Base-by-base conservation (phyloP, 2,888 invertebrate species). In the Polyploca ridens region DNA sequence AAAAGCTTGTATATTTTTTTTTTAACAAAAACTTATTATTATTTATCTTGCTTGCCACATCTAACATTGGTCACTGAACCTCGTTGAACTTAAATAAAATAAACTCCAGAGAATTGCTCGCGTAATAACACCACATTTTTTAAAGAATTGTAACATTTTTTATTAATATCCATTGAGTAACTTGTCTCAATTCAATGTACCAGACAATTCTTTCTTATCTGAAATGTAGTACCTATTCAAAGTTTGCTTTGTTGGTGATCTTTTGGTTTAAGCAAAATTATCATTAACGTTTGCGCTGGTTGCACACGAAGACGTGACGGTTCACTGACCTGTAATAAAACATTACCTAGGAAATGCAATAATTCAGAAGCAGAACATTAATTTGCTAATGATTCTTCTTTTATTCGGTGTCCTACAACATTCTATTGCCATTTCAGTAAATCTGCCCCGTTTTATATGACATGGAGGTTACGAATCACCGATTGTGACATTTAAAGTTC, bases 401-500 rank as follows among this genome's bases (percentile, higher is more conserved):
- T 19, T n/a, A 19, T 54, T 54, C 7, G 54, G 19, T 54, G 16
- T n/a, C 10, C 16, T 54, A 10, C 16, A 19, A 54, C 19, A 19
- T n/a, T 19, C 16, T 13, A 41, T 49, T 63, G 58, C 54, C 19
- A 57, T 58, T 13, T 35, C 61, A 58, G 61, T 38, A 44, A 33
- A 49, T 49, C 62, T n/a, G 33, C 33, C 61, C 63, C 19, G 19
- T 64, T 62, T 59, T 66, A 66, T 66, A 66, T 58, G 64, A 46
- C 64, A 62, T 58, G 41, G 59, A 27, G 68, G 70, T 68, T 76
- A 85, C 78, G 82, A 81, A 77, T 83, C 84, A 82, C 75, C 75
- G 77, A 84, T 76, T 82, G 67, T 90, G 90, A 88, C 92, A 91
- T 93, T 93, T 93, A 92, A 93, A 93, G 92, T 89, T 91, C 91